Base-by-base conservation (phyloP, 2,888 invertebrate species). In the Acholoe squamosa region DNA sequence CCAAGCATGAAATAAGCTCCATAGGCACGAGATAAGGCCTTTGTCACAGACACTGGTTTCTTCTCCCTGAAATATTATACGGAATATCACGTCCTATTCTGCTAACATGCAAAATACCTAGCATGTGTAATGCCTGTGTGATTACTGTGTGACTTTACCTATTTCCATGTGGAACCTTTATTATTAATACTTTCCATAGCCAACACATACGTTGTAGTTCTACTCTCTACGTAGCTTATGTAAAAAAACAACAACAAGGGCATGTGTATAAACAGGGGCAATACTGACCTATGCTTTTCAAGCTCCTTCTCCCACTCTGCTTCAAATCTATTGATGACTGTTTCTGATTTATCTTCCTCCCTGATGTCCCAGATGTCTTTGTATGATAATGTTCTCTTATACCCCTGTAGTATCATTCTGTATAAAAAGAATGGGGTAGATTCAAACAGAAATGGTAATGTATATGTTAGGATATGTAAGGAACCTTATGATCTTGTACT, bases 351-450 rank as follows among this genome's bases (percentile, higher is more conserved):
- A 90, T 93, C 91, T 0, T 77, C 88, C 7, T 84, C 84, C 28
- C 80, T 25, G 14, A 92, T 52, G n/a, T 88, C 89, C 91, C 91
- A 92, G 25, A 93, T 77, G 80, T 93, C 93, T 5, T 33, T 61
- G 67, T 90, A 92, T 10, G 31, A 84, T 12, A 93, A 89, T 0
- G 90, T 22, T 56, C 88, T 89, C 76, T 89, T 89, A 90, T 92
- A 93, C 0, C 92, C 93, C 19, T 84, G 43, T 12, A 91, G 33
- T 10, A 93, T 90, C 86, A 93, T 67, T 31, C 93, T 93, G 91
- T 22, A 90, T 51, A 10, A n/a, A n/a, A n/a, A n/a, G n/a, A n/a
- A n/a, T n/a, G n/a, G n/a, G n/a, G n/a, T n/a, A 19, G 7, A 43
- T 16, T 14, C 31, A 28, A 86, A 52, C 28, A 25, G 86, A 52